Base-by-base conservation (phyloP, 37 sponge, comb jelly and placozoan genomes). In the Theonella swinhoei region DNA sequence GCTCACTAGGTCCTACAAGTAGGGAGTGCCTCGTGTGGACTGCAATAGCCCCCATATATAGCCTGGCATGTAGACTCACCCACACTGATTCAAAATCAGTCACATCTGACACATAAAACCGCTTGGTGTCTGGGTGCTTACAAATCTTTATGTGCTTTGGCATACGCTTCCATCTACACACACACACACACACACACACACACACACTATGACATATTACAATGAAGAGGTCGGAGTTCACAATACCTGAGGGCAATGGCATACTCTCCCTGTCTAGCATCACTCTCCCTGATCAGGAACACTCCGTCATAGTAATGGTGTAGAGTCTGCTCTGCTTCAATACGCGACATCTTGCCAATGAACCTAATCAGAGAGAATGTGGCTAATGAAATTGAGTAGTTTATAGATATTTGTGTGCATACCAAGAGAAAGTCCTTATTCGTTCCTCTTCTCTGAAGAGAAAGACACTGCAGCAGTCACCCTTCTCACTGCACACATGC, bases 201-300 rank as follows among this genome's bases (percentile, higher is more conserved):
- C 76, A 64, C 40, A 11, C 28, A 36, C 4, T 24, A 67, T 7
- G 32, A 20, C 30, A 26, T 47, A 7, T 17, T 14, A 83, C 1
- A 28, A 7, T 67, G 47, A 66, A 63, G 42, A 24, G 23, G n/a
- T 17, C 9, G 65, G 1, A 64, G 40, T 2, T 78, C 32, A 3
- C 64, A 80, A 75, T 79, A 93, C 94, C 81, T 90, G 31, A 96
- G 82, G 36, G 94, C 93, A 47, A 96, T 61, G 38, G 96, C 96
- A 85, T 89, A 96, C 60, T 93, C 93, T 31, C 96, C 94, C 1
- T 82, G 83, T 31, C 94, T 61, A n/a, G 83, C 86, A 37, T 92
- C 94, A 64, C 96, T 96, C 88, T 96, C 96, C 72, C 96, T 30
- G 4, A 96, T 93, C 9, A 96, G 83, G 76, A 90, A 96, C 8